Percentiles rank a stretch among this genome's conserved stretches.
phyloP scores from a whole-genome alignment of 2,797 vertebrate genomes.

The Delichon dasypus region DNA sequence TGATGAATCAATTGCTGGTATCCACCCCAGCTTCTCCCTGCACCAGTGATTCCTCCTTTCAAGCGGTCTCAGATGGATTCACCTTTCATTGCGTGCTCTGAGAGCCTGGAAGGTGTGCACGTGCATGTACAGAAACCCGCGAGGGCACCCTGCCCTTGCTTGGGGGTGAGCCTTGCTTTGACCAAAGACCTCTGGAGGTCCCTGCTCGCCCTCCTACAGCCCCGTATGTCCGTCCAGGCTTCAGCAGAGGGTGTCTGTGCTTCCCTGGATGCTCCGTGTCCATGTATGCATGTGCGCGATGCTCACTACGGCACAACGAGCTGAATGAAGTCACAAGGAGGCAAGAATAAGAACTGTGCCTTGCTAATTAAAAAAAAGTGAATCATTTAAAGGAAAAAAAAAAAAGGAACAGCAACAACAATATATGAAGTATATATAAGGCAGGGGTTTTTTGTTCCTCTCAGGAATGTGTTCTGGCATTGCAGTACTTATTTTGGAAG shows the following conservation, averaged over 20 bases:
- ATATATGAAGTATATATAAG: not conserved
- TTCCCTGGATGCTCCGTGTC: not conserved
- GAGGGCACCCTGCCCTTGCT: not conserved
- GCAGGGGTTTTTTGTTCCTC: not conserved
- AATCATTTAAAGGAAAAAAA: not conserved
- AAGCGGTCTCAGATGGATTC: not conserved
- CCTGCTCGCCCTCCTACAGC: not conserved
- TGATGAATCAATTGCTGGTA: not conserved
- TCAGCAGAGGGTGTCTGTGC: not conserved
- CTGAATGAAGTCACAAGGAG: not conserved
- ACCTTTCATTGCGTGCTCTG: not conserved
- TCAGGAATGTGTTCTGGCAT: not conserved
- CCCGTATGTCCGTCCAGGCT: not conserved
- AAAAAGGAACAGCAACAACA: not conserved
- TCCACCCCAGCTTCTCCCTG: not conserved
- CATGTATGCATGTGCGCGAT: accelerated
- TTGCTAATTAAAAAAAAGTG: not conserved
- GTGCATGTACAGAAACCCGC: not conserved
- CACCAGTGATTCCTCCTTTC: not conserved
- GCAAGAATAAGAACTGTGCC: not conserved
- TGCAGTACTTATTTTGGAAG: conserved; percentile 40
- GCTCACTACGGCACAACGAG: not conserved
- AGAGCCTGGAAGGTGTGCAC: not conserved
- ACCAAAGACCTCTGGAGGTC: not conserved
- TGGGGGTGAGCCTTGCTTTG: not conserved